Conservation (phyloP, 1,140 invertebrate species). For the Neodiprion pinetum region DNA sequence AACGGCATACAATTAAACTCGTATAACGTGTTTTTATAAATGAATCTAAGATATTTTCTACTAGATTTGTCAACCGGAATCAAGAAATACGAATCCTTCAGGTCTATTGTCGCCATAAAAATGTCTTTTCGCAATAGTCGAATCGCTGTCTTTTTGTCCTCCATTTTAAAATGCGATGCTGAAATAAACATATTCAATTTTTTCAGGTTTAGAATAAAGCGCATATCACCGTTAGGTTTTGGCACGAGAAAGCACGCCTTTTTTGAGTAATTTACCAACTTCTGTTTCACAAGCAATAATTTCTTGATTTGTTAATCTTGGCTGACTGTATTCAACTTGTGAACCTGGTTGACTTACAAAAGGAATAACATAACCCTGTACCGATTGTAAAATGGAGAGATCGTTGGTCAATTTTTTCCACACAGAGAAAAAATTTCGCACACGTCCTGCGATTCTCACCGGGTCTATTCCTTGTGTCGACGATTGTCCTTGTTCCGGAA, state of each 20-base stretch:
- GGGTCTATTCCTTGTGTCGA: constrained; percentile 18
- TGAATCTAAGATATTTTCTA: constrained; percentile 21
- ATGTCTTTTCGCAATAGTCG: constrained; percentile 7
- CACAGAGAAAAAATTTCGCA: constrained; percentile 15
- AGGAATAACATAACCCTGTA: constrained; percentile 22
- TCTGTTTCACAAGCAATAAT: constrained; percentile 11
- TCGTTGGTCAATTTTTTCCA: constrained; percentile 21
- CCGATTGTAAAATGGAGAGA: constrained; percentile 10
- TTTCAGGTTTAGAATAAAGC: background rate
- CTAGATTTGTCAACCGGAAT: constrained; percentile 12
- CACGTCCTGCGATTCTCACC: constrained; percentile 24
- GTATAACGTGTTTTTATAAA: constrained; percentile 23
- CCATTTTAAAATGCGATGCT: constrained; percentile 10
- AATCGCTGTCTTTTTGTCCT: constrained; percentile 9
- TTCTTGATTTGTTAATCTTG: constrained; percentile 8
- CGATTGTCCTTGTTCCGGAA: constrained; percentile 8
- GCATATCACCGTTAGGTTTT: constrained; percentile 16
- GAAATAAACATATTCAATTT: constrained; percentile 8
- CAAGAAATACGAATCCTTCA: constrained; percentile 23
- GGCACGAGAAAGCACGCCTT: constrained; percentile 17
- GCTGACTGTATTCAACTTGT: background rate
- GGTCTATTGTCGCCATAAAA: constrained; percentile 10
- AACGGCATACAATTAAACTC: constrained; percentile 33
- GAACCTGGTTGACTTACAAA: background rate
- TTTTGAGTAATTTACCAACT: constrained; percentile 12